Evolutionary conservation across 2,888 invertebrate species (phyloP), one percentile per base, ranked within the genome.

Genomic region (Agrotis clavis): DNA sequence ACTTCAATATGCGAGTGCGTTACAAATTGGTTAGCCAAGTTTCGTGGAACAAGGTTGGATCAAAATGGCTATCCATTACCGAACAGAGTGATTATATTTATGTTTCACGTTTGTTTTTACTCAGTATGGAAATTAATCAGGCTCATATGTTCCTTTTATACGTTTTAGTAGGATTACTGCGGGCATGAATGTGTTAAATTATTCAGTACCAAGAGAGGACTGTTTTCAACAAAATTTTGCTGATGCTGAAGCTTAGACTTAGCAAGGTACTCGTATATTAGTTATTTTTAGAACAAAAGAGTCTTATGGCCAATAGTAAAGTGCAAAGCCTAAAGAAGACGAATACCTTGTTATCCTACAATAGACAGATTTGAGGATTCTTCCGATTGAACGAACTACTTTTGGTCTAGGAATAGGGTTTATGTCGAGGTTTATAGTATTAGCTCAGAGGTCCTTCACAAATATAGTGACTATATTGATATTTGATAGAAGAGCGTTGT

Each of bases 41-140:
- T 69, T 81, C 71, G 66, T 53, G 51, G 57, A 61, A 75, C 59
- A 76, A 59, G 57, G 67, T 56, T 50, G 45, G 51, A 67, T 64
- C 30, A 67, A 57, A 71, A 53, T 25, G 57, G 41, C 18, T 64
- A 50, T 64, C 62, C 71, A 57, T 63, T 79, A 79, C 65, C 48
- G 18, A 35, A 16, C 47, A 19, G 53, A 66, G 25, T 66, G 47
- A 59, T 78, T 56, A 57, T 21, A 68, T 59, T 47, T 59, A 53
- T 50, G 57, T 21, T 59, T 41, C 21, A 30, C 48, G 13, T 57
- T 67, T 60, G 47, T 56, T 60, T 54, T 41, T 19, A 64, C 18
- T 48, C 14, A 13, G 3, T 45, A 66, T 9, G 7, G 13, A 66
- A 21, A 59, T 63, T 18, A 41, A 75, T 66, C 21, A 35, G 45